phyloP scores from a whole-genome alignment of 53 echinoderm and acorn worm genomes.

The Stichopus horrens region DNA sequence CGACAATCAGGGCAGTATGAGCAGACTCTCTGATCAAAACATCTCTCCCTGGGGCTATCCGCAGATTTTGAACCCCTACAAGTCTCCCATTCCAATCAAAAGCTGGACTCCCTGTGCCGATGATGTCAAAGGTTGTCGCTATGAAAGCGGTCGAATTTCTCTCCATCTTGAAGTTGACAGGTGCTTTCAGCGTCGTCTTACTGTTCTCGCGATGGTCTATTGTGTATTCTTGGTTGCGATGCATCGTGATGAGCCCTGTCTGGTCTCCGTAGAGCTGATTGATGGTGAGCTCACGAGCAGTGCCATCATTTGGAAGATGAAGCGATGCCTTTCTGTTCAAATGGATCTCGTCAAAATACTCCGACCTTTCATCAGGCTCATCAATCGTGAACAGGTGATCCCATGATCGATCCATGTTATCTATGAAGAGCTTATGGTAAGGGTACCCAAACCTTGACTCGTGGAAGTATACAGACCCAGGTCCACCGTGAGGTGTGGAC shows the following conservation, averaged over 20 bases:
- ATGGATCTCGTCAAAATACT: conserved; percentile 80
- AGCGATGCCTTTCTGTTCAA: conserved; percentile 73
- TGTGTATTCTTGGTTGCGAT: conserved; percentile 66
- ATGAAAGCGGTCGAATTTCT: conserved; percentile 66
- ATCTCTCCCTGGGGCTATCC: conserved; percentile 67
- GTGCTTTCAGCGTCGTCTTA: conserved; percentile 71
- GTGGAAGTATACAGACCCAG: conserved; percentile 84
- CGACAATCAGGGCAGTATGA: conserved; percentile 81
- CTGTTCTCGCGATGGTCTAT: conserved; percentile 73
- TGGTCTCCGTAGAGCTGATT: conserved; percentile 69
- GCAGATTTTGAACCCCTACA: conserved; percentile 74
- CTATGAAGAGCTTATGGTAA: conserved; percentile 63
- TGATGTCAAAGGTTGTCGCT: conserved; percentile 84
- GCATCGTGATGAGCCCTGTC: conserved; percentile 79
- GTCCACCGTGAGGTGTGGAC: conserved; percentile 71
- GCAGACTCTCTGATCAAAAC: conserved; percentile 67
- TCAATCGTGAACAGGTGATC: conserved; percentile 74
- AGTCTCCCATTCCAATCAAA: conserved; percentile 82
- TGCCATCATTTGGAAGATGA: conserved; percentile 58
- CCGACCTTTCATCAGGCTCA: conserved; percentile 52
- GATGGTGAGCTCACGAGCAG: conserved; percentile 49
- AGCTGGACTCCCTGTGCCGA: conserved; percentile 77
- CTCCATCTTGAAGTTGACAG: conserved; percentile 79
- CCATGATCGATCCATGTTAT: conserved; percentile 70
- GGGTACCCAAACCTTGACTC: conserved; percentile 58